A percentile compares a stretch with the other conserved stretches of the same genome.
Conservation (phyloP, 2,888 invertebrate genomes). For the Drosophila antonietae region DNA sequence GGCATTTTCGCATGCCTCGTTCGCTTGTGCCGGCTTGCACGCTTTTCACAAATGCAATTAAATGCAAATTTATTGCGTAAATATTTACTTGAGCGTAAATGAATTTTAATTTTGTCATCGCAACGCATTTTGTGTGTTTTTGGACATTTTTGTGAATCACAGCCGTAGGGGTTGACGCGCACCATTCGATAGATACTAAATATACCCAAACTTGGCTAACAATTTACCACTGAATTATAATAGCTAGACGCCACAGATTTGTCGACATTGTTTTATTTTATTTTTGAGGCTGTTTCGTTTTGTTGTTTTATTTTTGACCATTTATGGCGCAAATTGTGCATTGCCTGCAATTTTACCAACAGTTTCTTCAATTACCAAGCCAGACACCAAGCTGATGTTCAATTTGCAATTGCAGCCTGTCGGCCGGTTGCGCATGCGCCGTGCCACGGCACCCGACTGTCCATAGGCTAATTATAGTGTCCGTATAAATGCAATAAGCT, state of each 20-base stretch:
- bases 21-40: slow-evolving; percentile 10
- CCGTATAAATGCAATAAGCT: slow-evolving; percentile 49
- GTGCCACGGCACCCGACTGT: slow-evolving; percentile 40
- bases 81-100: slow-evolving; percentile 80
- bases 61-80: slow-evolving; percentile 80
- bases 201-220: slow-evolving; percentile 13
- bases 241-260: slow-evolving; percentile 27
- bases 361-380: slow-evolving; percentile 29
- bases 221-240: slow-evolving; percentile 51
- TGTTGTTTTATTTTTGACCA: slow-evolving; percentile 37
- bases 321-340: slow-evolving; percentile 57
- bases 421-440: slow-evolving; percentile 49
- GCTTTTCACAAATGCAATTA: slow-evolving; percentile 69
- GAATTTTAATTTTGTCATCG: slow-evolving; percentile 75
- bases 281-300: neutral
- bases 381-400: neutral
- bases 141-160: slow-evolving; percentile 26
- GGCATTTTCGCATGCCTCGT: slow-evolving; percentile 43
- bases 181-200: neutral
- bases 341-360: slow-evolving; percentile 23
- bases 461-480: slow-evolving; percentile 62
- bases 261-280: slow-evolving; percentile 12
- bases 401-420: slow-evolving; percentile 60
- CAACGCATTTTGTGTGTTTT: slow-evolving; percentile 34
- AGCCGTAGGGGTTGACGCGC: slow-evolving; percentile 38